These are phyloP conservation scores for Disparrhopalites patrizii DNA, from an alignment of 2,888 invertebrate genomes.

Conservation along the genomic window DNA sequence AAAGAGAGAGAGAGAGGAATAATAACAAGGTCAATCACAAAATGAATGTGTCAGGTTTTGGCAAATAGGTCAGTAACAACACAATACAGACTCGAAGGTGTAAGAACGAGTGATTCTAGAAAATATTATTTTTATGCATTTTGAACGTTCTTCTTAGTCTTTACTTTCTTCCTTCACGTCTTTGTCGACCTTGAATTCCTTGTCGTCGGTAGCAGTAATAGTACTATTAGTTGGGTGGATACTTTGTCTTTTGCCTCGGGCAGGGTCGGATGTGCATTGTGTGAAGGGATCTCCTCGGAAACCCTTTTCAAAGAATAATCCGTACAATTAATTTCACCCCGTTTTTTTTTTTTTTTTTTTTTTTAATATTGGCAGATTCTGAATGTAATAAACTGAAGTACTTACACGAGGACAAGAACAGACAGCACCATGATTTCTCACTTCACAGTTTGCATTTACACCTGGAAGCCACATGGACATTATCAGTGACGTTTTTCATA, in stretches of 20 bases:
- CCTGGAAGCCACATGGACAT: slow-evolving; percentile 50
- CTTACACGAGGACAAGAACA: slow-evolving; percentile 35
- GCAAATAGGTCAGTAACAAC: no score
- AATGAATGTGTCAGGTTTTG: no score
- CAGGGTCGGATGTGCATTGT: slow-evolving; percentile 45
- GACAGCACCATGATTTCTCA: slow-evolving; percentile 60
- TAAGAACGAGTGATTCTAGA: background rate
- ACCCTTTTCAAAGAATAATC: slow-evolving; percentile 40
- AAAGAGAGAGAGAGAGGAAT: no score
- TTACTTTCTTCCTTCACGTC: no score
- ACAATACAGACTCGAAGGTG: no score
- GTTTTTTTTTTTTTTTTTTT: slow-evolving; percentile 19
- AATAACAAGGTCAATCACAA: no score
- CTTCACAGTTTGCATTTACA: slow-evolving; percentile 68
- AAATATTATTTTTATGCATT: slow-evolving; percentile 12
- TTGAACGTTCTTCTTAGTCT: background rate
- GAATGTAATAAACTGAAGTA: slow-evolving; percentile 19
- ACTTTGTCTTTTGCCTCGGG: slow-evolving; percentile 39
- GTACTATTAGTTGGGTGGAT: background rate
- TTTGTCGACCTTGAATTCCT: no score
- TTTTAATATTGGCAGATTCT: background rate
- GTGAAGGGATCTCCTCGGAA: slow-evolving; percentile 48
- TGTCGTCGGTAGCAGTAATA: background rate
- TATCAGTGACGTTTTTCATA: no score
- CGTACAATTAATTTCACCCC: slow-evolving; percentile 36